Evolutionary conservation across 2,888 invertebrate genomes (phyloP), one percentile per base, ranked within the genome.

Genomic region (Kryphioiulus occultus): DNA sequence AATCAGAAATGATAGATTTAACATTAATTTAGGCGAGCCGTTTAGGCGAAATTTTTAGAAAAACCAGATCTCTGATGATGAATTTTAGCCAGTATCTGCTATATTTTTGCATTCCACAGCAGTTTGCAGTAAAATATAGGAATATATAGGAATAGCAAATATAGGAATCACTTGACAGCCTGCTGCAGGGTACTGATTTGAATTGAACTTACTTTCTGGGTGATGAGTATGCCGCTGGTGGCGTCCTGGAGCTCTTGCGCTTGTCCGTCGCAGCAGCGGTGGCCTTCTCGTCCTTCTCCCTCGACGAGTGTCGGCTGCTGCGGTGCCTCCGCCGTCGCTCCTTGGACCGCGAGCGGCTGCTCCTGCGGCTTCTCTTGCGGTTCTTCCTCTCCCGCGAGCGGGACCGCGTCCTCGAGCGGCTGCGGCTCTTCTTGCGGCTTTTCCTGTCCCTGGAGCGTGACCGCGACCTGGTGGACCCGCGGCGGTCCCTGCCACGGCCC

Each of bases 171-270:
- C n/a, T n/a, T n/a, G n/a, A n/a, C n/a, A n/a, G n/a, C n/a, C n/a
- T n/a, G n/a, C n/a, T n/a, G n/a, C n/a, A n/a, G n/a, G n/a, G n/a
- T n/a, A n/a, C n/a, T n/a, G n/a, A n/a, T n/a, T n/a, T n/a, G n/a
- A n/a, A n/a, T n/a, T n/a, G 10, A n/a, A 85, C 85, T 86, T 19
- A 86, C 86, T 86, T 86, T 17, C 86, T 42, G 26, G 32, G 30
- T 7, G 32, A 47, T 1, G 42, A 32, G 47, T 86, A 86, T 10
- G 86, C 86, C 7, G 86, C 86, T 0, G 86, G 86, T 15, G 86
- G 86, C 42, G 86, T 86, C 32, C 47, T 42, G 0, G 86, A 86
- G 19, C 86, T 47, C 26, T 68, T 68, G 26, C 68, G 68, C n/a
- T 68, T 68, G 9, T 68, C 68, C 12, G 47, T 17, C 47, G 47